phyloP scores from a whole-genome alignment of 2,113 vertebrate species.

The Pseudopipra pipra region DNA sequence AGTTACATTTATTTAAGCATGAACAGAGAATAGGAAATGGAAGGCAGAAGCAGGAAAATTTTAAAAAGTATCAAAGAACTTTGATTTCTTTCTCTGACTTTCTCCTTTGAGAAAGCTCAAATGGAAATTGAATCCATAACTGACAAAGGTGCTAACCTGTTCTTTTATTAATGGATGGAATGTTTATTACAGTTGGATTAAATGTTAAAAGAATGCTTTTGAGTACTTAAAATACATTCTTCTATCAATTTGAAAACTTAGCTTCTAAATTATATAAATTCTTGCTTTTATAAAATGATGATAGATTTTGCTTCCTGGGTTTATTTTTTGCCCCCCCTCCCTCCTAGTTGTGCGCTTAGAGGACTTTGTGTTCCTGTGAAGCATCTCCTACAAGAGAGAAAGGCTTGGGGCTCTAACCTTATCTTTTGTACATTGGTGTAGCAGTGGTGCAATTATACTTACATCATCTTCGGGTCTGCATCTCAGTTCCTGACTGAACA shows the following conservation, averaged over 20 bases:
- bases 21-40: neutral
- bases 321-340: neutral
- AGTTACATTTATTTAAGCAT: neutral
- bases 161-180: neutral
- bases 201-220: neutral
- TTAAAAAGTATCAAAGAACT: neutral
- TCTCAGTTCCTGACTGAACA: neutral
- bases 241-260: neutral
- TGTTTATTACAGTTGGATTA: neutral
- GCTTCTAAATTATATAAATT: neutral
- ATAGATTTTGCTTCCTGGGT: neutral
- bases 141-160: rapidly evolving
- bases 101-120: neutral
- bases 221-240: neutral
- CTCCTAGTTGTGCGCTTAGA: neutral
- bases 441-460: neutral
- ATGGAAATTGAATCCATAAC: neutral
- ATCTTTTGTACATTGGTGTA: neutral
- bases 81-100: neutral
- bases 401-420: neutral
- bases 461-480: neutral
- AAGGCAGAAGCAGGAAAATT: neutral
- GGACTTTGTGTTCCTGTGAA: neutral
- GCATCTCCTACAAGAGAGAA: neutral
- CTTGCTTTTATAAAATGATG: neutral